Conservation (phyloP, 2,113 vertebrate species). For the Cyanoderma ruficeps region DNA sequence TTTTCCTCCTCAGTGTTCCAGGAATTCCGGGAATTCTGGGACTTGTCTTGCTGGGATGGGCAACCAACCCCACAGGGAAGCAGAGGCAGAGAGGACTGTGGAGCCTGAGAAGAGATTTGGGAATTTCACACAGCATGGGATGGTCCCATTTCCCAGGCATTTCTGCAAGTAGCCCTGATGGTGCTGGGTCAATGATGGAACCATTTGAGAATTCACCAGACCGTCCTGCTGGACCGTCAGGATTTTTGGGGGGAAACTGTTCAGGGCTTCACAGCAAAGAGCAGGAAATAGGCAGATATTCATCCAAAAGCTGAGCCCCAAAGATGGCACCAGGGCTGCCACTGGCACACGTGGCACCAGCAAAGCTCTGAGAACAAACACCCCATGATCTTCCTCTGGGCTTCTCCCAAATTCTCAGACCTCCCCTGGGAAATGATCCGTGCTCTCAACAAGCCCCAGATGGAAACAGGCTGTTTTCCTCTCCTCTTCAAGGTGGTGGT, state of each 20-base stretch:
- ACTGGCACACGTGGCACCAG: neutral
- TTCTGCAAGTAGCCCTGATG: neutral
- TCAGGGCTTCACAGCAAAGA: neutral
- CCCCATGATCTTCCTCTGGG: neutral
- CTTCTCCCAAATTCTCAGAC: neutral
- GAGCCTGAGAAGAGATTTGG: neutral
- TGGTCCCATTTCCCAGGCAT: neutral
- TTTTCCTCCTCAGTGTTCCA: neutral
- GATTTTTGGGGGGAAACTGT: neutral
- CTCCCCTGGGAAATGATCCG: neutral
- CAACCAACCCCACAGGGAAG: neutral
- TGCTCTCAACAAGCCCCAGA: neutral
- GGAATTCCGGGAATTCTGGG: neutral
- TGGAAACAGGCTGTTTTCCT: neutral
- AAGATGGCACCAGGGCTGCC: neutral
- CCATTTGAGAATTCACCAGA: neutral
- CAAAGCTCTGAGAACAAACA: neutral
- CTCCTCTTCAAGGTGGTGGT: neutral
- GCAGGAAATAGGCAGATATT: neutral
- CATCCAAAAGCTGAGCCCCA: neutral
- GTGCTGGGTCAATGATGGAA: neutral
- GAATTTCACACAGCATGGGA: neutral
- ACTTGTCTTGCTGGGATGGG: neutral
- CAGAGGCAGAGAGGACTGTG: rapidly evolving
- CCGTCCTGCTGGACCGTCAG: rapidly evolving